These are phyloP conservation scores for Megastigmus dorsalis DNA, from an alignment of 2,888 invertebrate species.

Conservation along the genomic window DNA sequence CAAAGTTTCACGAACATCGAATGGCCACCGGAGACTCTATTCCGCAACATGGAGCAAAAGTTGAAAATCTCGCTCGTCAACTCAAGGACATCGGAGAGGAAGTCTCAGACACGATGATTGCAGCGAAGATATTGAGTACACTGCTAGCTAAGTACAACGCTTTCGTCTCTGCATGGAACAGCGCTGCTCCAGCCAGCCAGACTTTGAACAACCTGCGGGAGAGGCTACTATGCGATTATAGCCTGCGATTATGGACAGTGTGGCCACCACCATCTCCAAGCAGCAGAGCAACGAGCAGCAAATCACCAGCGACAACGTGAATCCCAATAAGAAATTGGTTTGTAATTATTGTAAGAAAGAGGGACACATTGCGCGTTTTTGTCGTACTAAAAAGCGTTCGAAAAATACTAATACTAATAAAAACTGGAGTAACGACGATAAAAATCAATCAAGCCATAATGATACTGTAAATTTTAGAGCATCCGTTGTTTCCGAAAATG, in stretches of 20 bases:
- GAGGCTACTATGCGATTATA: constrained; percentile 46
- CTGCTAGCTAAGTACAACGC: constrained; percentile 26
- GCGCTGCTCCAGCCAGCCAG: background rate
- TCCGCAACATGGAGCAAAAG: background rate
- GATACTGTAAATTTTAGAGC: constrained; percentile 10
- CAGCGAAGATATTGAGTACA: constrained; percentile 38
- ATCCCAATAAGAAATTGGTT: background rate
- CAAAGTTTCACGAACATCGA: constrained; percentile 38
- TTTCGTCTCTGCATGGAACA: constrained; percentile 45
- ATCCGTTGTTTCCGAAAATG: constrained; percentile 23
- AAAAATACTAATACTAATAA: constrained; percentile 8
- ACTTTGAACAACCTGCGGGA: constrained; percentile 21
- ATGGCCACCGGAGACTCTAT: constrained; percentile 27
- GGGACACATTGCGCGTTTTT: constrained; percentile 19
- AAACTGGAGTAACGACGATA: background rate
- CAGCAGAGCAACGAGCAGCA: background rate
- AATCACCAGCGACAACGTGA: background rate
- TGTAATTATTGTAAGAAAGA: constrained; percentile 38
- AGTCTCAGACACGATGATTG: constrained; percentile 31
- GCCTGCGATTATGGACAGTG: constrained; percentile 8
- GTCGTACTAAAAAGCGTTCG: constrained; percentile 18
- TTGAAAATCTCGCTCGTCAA: constrained; percentile 1
- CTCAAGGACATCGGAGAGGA: constrained; percentile 17
- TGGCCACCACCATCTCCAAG: constrained; percentile 11
- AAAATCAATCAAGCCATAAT: background rate